Evolutionary conservation across 2,888 invertebrate species (phyloP), one percentile per base, ranked within the genome.

Genomic region (Limnephilus lunatus): DNA sequence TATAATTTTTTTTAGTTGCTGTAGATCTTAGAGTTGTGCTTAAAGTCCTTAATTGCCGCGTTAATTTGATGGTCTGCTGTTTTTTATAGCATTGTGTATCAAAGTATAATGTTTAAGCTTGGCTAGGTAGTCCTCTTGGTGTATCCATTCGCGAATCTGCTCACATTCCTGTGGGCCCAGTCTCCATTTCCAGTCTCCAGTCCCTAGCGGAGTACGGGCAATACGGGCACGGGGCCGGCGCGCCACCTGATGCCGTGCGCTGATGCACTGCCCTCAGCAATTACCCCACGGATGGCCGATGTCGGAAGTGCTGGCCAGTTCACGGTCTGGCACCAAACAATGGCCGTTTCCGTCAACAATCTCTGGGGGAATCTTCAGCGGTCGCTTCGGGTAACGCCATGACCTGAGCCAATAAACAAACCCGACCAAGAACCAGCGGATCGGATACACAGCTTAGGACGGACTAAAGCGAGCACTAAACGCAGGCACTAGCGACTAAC

Each of bases 281-380:
- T 87, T 87, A 87, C 87, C 88, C 88, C 81, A 25, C 80, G 88
- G 88, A 89, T n/a, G 88, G 68, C 19, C 88, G 88, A 81, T 89
- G 88, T 89, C 88, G 88, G 88, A 89, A 89, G 88, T 89, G 88
- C 32, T 35, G 88, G 68, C 88, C 88, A 89, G 88, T 32, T 89
- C 88, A 35, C 88, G 88, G 88, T n/a, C 88, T n/a, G 88, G 31
- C 81, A 89, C 88, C 88, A 81, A 89, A 89, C 88, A 89, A 89
- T 89, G 88, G 32, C 88, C 88, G 81, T 89, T 89, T 80, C 88
- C 88, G 88, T 89, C 88, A 89, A 31, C 80, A 89, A 89, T 89
- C 88, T 89, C 7, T 32, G 68, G 25, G 68, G 80, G 88, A n/a
- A 89, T 89, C 88, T 89, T 32, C 80, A 31, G 32, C 87, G 53